These are phyloP conservation scores for Oxytorus armatus DNA, from an alignment of 2,888 invertebrate species.

Conservation along the genomic window DNA sequence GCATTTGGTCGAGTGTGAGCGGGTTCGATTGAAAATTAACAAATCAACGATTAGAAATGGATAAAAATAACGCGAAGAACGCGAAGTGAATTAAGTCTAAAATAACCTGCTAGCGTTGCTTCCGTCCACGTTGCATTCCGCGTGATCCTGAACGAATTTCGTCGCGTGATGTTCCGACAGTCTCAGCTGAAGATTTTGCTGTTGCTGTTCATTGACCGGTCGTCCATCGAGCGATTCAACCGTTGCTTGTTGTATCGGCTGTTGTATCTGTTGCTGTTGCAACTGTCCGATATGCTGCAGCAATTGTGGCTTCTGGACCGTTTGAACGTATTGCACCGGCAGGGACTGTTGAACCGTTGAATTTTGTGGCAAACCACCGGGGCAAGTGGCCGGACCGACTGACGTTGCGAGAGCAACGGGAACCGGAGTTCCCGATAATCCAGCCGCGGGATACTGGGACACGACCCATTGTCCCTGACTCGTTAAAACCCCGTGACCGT, in stretches of 20 bases:
- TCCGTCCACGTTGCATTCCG: constrained; percentile 75
- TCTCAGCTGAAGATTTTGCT: constrained; percentile 76
- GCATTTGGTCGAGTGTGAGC: constrained; percentile 1
- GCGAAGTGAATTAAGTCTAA: constrained; percentile 1
- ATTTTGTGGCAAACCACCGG: constrained; percentile 29
- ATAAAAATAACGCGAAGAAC: constrained; percentile 2
- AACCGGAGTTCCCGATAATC: not conserved
- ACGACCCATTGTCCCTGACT: constrained; percentile 65
- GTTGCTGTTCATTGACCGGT: constrained; percentile 65
- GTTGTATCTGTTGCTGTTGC: constrained; percentile 70
- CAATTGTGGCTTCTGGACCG: constrained; percentile 65
- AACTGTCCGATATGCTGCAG: too few relatives aligned
- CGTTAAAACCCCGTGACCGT: constrained; percentile 56
- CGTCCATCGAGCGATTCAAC: constrained; percentile 65
- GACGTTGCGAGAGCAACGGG: not conserved
- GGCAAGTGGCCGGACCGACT: not conserved
- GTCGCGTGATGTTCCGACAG: constrained; percentile 75
- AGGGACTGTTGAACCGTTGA: constrained; percentile 69
- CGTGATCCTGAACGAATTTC: constrained; percentile 69
- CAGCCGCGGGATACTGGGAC: constrained; percentile 53
- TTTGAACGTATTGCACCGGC: constrained; percentile 72
- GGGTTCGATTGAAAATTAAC: not conserved
- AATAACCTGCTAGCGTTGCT: constrained; percentile 78
- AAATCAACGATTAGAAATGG: not conserved
- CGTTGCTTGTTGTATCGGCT: constrained; percentile 63